These are phyloP conservation scores for Halichondria panicea DNA, from an alignment of 37 sponge, comb jelly and placozoan species.

Conservation along the genomic window DNA sequence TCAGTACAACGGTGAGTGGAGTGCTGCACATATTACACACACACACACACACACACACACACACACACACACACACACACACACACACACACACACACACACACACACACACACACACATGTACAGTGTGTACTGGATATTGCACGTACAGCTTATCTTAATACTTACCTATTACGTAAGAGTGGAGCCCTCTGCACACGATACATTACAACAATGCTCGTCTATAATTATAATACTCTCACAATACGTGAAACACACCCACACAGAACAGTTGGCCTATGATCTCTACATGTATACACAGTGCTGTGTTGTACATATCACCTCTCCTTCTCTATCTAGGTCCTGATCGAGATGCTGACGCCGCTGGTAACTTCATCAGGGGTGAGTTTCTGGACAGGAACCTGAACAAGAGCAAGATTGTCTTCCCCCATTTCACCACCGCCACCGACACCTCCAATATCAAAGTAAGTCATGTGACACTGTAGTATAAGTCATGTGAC, in stretches of 20 bases:
- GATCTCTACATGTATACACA: neutral
- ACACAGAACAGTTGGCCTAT: too few relatives aligned
- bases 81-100: neutral
- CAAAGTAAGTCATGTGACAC: too few relatives aligned
- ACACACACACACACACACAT: neutral
- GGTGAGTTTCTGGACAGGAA: conserved; percentile 77
- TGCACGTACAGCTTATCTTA: too few relatives aligned
- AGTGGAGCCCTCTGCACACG: too few relatives aligned
- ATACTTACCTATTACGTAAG: too few relatives aligned
- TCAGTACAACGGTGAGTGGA: conserved; percentile 77
- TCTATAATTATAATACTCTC: too few relatives aligned
- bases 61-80: neutral
- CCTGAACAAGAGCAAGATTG: conserved; percentile 85
- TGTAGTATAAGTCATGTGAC: too few relatives aligned
- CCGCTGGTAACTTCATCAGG: conserved; percentile 83
- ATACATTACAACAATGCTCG: too few relatives aligned
- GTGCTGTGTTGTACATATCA: neutral
- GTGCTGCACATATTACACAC: too few relatives aligned
- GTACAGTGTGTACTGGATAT: too few relatives aligned
- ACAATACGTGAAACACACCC: neutral
- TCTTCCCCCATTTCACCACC: conserved; percentile 97
- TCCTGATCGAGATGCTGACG: conserved; percentile 83
- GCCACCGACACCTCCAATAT: conserved; percentile 96
- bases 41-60: too few relatives aligned
- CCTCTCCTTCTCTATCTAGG: conserved; percentile 49